phyloP scores from a whole-genome alignment of 2,797 vertebrate genomes.

The Passerculus sandwichensis region DNA sequence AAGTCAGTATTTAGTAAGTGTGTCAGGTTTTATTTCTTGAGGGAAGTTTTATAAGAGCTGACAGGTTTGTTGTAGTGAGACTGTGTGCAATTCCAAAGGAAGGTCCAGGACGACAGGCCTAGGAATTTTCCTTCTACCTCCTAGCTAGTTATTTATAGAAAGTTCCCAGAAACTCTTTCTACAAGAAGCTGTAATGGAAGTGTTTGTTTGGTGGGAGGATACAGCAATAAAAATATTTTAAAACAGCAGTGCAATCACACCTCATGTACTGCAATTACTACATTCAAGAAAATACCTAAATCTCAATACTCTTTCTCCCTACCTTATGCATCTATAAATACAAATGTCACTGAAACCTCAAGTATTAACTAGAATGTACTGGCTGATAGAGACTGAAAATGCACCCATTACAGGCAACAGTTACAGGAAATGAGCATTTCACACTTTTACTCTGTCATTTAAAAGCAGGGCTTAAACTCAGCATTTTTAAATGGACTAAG shows the following conservation, averaged over 20 bases:
- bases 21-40: neutral
- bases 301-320: conserved; percentile 25
- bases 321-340: conserved; percentile 6
- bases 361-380: conserved; percentile 61
- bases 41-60: neutral
- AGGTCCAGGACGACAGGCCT: neutral
- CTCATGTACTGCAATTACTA: neutral
- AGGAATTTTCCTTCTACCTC: neutral
- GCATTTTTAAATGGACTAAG: neutral
- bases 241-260: neutral
- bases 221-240: neutral
- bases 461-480: conserved; percentile 43
- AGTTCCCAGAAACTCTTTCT: conserved; percentile 7
- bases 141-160: neutral
- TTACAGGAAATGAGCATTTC: conserved; percentile 78
- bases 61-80: neutral
- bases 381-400: conserved; percentile 63
- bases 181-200: neutral
- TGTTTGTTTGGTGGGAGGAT: neutral
- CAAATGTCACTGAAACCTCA: conserved; percentile 64
- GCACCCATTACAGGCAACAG: conserved; percentile 66
- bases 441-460: conserved; percentile 74
- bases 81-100: neutral
- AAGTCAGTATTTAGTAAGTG: neutral
- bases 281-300: conserved; percentile 26